Conservation (phyloP, 2,797 vertebrate species). For the Sardinella longiceps region DNA sequence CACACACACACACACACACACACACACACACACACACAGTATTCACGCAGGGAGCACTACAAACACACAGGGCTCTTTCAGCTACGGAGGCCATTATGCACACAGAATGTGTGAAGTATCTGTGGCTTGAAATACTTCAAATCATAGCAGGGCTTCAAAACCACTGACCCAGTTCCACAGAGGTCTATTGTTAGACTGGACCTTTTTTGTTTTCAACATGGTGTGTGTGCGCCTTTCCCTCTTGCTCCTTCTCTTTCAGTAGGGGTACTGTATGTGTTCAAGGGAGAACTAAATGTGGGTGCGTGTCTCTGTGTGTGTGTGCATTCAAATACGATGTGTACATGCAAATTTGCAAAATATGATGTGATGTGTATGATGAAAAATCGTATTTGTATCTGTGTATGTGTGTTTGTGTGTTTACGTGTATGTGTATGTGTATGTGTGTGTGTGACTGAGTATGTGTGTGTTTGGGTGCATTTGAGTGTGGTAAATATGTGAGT, state of each 20-base stretch:
- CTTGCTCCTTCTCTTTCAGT: not conserved
- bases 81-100: not conserved
- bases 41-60: too few species aligned
- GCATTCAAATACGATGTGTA: too few species aligned
- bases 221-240: not conserved
- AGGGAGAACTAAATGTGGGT: not conserved
- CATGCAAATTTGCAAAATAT: too few species aligned
- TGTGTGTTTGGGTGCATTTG: not conserved
- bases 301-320: not conserved
- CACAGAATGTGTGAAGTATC: not conserved
- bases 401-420: not conserved
- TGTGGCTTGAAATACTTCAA: not conserved
- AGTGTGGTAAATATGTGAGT: not conserved
- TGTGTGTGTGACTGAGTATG: not conserved
- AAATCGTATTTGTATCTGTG: not conserved
- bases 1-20: not conserved
- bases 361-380: not conserved
- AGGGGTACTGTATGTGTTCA: not conserved
- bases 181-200: not conserved
- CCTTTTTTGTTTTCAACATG: not conserved
- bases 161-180: conserved; percentile 2
- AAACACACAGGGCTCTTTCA: too few species aligned
- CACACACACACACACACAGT: not conserved
- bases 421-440: not conserved
- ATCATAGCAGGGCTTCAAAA: not conserved